Evolutionary conservation across 2,888 invertebrate genomes (phyloP), one percentile per base, ranked within the genome.

Genomic region (Lordiphosa fenestrarum): DNA sequence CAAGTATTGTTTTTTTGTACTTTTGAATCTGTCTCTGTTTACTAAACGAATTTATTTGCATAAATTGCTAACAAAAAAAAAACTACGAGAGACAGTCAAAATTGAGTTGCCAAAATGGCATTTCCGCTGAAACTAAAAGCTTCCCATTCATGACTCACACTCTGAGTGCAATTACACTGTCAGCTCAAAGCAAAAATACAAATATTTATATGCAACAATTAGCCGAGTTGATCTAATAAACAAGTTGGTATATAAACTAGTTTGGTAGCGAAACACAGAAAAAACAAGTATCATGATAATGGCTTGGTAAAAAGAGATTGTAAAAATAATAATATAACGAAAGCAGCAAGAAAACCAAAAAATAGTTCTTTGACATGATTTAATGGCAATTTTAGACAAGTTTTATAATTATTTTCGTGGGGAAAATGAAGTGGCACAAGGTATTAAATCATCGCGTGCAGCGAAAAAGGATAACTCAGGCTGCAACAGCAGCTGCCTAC

Each of bases 321-420:
- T 84, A 71, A n/a, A n/a, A n/a, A 78, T 66, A 66, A 64, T 53
- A 66, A 53, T 68, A 70, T 58, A 65, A 62, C 51, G 53, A 62
- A 53, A 69, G 67, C 53, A 47, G 63, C 30, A 47, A 21, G 36
- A 33, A 54, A 64, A 37, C 64, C 19, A 25, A 38, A 6, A 6
- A 10, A 21, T 3, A 51, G 35, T 36, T 71, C 85, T 83, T 81
- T 75, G 81, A 82, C 84, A 56, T 85, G 78, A 85, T 85, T 82
- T 81, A 84, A 85, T 84, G 81, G 85, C 85, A 81, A 85, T 81
- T 85, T 81, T 77, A 85, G 85, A 85, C 81, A 82, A 83, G 81
- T 85, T 82, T 82, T 82, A n/a, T 82, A 85, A 85, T 82, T 82
- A 81, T 81, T 68, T 80, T 53, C 58, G 63, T 55, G 50, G 46